Evolutionary conservation across 2,888 invertebrate species (phyloP), one percentile per base, ranked within the genome.

Genomic region (Ellobium chinense): DNA sequence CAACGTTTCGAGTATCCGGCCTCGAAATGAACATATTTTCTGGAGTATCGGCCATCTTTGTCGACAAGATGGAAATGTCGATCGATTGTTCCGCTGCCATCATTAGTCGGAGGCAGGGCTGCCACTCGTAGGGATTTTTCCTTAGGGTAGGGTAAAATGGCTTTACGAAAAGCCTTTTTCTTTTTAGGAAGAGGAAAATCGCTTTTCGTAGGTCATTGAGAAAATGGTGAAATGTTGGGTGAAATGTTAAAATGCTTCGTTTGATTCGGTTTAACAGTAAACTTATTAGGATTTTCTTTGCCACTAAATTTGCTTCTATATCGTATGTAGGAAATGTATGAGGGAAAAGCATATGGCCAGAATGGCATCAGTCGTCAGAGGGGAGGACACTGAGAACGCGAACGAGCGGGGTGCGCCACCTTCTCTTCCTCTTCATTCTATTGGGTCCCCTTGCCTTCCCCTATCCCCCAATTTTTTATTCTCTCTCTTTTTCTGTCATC

Each of bases 61-160:
- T 62, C 37, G 14, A 46, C 62, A 9, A 74, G 73, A 74, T 74
- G 62, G 63, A 63, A 65, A 7, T 18, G 21, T 0, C 63, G 46
- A 74, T 74, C 63, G 74, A 74, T 74, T 54, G 39, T 18, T n/a
- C 4, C 7, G 62, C 68, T 36, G 63, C 39, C 63, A 62, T 74
- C 74, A 63, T 63, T 72, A 72, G 58, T 36, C 24, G 21, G 54
- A 69, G 46, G 46, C 7, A 18, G 46, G 46, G 7, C 9, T 7
- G 46, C 9, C 46, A 18, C 9, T 7, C 7, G 46, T 46, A 18
- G 46, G 46, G 46, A 46, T n/a, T n/a, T n/a, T n/a, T n/a, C n/a
- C n/a, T n/a, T n/a, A n/a, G n/a, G n/a, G n/a, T n/a, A n/a, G n/a
- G n/a, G n/a, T n/a, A n/a, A n/a, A n/a, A n/a, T n/a, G n/a, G n/a